Base-by-base conservation (phyloP, 2,888 invertebrate genomes). In the Dichetophora obliterata region DNA sequence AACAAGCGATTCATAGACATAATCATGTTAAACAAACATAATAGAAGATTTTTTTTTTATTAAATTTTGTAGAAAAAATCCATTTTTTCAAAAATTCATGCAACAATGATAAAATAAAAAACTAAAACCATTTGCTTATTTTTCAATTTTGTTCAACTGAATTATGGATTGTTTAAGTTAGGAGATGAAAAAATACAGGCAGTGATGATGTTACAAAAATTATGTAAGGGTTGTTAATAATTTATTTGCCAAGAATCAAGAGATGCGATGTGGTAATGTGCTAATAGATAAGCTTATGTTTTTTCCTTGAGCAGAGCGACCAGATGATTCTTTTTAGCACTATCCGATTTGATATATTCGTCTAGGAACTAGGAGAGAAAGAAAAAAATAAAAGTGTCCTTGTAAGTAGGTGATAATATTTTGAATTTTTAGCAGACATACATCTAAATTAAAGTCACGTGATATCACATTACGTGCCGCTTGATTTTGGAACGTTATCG, bases 321-420 rank as follows among this genome's bases (percentile, higher is more conserved):
- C 74, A 89, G 83, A 80, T 83, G 86, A 85, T 89, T 89, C 76
- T 85, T 86, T 79, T 88, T 87, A 54, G 88, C 89, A 73, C 85
- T 84, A 68, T 89, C 88, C 77, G 89, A 88, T 83, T 86, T 87
- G 79, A 86, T 86, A 78, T 89, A 90, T 80, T 88, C 89, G 77
- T 89, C 89, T 34, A 90, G 82, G 66, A 86, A 86, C 89, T 89
- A 78, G 11, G 80, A 65, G 74, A n/a, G n/a, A n/a, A 24, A n/a
- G 71, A 5, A 65, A 52, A 43, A 52, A 78, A 34, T 37, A 11
- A 57, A 24, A 65, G 19, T 52, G 43, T 8, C 8, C n/a, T n/a
- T n/a, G n/a, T n/a, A n/a, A 31, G 31, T 5, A 61, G 34, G 50
- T 16, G 31, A 75, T 31, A 70, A 43, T 48, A 3, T 31, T 27